Evolutionary conservation across 2,113 vertebrate species (phyloP).

Genomic region (Helogale parvula): DNA sequence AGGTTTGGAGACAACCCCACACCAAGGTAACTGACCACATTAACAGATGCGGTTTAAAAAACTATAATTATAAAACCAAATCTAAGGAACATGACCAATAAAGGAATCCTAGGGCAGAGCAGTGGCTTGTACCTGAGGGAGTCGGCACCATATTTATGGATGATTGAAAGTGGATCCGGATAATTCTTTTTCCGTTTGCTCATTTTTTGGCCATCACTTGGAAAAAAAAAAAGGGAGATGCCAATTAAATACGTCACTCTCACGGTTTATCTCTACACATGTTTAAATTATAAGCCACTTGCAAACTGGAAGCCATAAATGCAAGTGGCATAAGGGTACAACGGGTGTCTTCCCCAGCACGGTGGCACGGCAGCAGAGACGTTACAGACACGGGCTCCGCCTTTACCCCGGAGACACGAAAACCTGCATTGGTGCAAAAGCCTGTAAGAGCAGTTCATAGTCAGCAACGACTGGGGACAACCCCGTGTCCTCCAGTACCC

Average conservation of each 20-base stretch:
- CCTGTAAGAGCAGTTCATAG: background rate
- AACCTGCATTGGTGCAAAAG: background rate
- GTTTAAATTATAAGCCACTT: background rate
- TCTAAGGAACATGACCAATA: background rate
- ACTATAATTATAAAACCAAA: background rate
- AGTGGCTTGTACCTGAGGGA: conserved; percentile 91
- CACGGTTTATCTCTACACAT: background rate
- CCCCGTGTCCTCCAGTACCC: background rate
- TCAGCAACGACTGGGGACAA: background rate
- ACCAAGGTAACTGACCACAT: background rate
- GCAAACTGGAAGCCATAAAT: background rate
- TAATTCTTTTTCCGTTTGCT: conserved; percentile 99
- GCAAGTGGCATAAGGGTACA: background rate
- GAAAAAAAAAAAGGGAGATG: conserved; percentile 73
- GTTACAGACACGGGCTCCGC: background rate
- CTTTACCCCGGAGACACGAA: conserved; percentile 20
- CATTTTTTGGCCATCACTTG: conserved; percentile 99
- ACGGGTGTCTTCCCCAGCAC: background rate
- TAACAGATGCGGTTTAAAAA: background rate
- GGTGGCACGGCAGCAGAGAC: background rate
- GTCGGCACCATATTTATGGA: conserved; percentile 95
- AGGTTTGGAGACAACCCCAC: background rate
- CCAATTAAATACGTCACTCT: background rate
- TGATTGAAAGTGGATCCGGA: conserved; percentile 92
- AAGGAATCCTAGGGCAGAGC: background rate